These are phyloP conservation scores for Hapalemur alaotrensis DNA, from an alignment of 2,797 vertebrate species.

Conservation along the genomic window DNA sequence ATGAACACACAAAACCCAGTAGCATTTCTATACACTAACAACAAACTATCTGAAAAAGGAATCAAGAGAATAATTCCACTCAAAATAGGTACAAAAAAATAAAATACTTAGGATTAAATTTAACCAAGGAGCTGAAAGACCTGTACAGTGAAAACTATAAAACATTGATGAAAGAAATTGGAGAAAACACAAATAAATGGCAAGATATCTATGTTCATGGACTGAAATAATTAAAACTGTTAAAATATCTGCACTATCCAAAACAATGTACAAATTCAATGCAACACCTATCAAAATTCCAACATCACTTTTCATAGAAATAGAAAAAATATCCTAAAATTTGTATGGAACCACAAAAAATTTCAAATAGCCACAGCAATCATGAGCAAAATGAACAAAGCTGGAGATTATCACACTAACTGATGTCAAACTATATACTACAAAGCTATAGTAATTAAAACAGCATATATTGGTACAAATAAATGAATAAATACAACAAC, in stretches of 20 bases:
- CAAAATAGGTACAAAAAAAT: neutral
- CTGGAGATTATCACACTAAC: neutral
- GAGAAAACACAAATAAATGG: neutral
- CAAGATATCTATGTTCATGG: neutral
- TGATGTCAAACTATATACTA: neutral
- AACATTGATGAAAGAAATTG: neutral
- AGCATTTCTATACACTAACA: neutral
- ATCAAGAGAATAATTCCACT: neutral
- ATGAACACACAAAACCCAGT: neutral
- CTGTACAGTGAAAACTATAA: neutral
- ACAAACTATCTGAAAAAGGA: neutral
- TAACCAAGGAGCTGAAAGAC: neutral
- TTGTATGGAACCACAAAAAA: neutral
- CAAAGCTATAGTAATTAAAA: neutral
- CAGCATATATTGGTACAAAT: neutral
- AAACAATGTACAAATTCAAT: neutral
- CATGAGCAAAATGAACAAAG: neutral
- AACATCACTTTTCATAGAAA: neutral
- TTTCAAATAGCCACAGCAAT: neutral
- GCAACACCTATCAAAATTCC: neutral
- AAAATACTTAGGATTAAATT: neutral
- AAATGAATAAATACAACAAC: neutral
- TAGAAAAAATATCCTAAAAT: neutral
- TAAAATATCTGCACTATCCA: neutral
- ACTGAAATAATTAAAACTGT: neutral